These are phyloP conservation scores for Prosapia bicincta DNA, from an alignment of 2,888 invertebrate species.

Conservation along the genomic window DNA sequence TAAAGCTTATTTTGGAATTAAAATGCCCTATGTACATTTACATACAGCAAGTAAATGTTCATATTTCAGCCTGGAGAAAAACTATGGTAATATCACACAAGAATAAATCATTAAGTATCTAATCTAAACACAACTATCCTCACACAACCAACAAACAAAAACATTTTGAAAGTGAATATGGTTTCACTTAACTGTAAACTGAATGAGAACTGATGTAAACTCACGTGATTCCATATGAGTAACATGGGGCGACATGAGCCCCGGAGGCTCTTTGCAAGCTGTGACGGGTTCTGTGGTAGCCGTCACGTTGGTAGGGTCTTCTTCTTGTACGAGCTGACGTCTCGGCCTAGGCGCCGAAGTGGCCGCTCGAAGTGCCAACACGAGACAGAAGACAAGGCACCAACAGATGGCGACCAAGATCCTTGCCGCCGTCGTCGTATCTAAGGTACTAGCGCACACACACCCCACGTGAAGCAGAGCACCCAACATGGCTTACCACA, in stretches of 20 bases:
- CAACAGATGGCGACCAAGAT: not conserved
- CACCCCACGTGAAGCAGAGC: not conserved
- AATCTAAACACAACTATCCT: too few relatives aligned
- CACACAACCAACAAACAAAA: too few relatives aligned
- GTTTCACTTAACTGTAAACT: not conserved
- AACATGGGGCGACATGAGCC: slow-evolving; percentile 30
- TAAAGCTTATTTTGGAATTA: too few relatives aligned
- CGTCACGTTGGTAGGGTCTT: slow-evolving; percentile 22
- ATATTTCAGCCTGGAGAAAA: too few relatives aligned
- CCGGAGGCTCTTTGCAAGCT: slow-evolving; percentile 18
- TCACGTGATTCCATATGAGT: slow-evolving; percentile 31
- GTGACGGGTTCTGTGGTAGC: slow-evolving; percentile 16
- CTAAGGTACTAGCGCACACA: not conserved
- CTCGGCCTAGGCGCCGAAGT: slow-evolving; percentile 9
- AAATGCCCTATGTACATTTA: too few relatives aligned
- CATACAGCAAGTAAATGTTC: too few relatives aligned
- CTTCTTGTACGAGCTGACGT: slow-evolving; percentile 17
- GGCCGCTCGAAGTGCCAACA: not conserved
- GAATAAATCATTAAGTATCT: too few relatives aligned
- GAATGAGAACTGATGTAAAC: slow-evolving; percentile 3
- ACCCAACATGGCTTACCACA: not conserved
- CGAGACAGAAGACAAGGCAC: not conserved
- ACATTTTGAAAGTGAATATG: too few relatives aligned
- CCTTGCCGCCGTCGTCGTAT: not conserved
- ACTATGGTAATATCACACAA: too few relatives aligned